A percentile compares a stretch with the other conserved stretches of the same genome.
Evolutionary conservation across 2,888 invertebrate species (phyloP).

Genomic region (Dryobotodes eremita): DNA sequence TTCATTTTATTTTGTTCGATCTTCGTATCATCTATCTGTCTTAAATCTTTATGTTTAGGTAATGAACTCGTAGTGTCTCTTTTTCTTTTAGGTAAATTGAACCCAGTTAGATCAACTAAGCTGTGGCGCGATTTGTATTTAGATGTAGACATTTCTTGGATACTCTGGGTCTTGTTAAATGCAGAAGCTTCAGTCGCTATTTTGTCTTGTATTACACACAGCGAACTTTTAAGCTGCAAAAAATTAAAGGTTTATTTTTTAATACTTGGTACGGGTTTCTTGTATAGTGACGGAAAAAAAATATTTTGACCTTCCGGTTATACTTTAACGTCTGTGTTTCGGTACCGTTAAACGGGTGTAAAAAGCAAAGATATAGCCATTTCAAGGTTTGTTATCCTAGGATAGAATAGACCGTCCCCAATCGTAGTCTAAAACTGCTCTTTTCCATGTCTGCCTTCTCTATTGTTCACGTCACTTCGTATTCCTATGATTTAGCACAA

Average conservation of each 20-base stretch:
- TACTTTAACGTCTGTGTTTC: background rate
- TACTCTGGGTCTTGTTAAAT: slow-evolving; percentile 15
- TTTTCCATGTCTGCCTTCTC: too few relatives aligned
- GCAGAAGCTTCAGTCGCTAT: background rate
- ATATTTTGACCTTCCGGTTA: too few relatives aligned
- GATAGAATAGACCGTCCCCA: background rate
- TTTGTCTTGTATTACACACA: background rate
- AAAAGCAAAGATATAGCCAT: background rate
- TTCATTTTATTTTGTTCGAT: background rate
- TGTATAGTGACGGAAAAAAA: background rate
- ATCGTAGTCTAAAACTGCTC: background rate
- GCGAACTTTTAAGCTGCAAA: slow-evolving; percentile 23
- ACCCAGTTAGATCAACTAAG: slow-evolving; percentile 51
- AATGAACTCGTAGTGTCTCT: background rate
- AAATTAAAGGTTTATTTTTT: background rate
- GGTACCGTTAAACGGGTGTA: background rate
- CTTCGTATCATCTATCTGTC: background rate
- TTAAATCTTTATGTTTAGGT: slow-evolving; percentile 9
- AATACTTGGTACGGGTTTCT: too few relatives aligned
- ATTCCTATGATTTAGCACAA: background rate
- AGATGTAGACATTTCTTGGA: slow-evolving; percentile 2
- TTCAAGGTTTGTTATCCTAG: background rate
- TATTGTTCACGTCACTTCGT: background rate
- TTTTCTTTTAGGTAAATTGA: slow-evolving; percentile 34
- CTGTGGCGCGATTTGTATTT: slow-evolving; percentile 35